Evolutionary conservation across 2,888 invertebrate genomes (phyloP).

Genomic region (Sylvicola cinctus): DNA sequence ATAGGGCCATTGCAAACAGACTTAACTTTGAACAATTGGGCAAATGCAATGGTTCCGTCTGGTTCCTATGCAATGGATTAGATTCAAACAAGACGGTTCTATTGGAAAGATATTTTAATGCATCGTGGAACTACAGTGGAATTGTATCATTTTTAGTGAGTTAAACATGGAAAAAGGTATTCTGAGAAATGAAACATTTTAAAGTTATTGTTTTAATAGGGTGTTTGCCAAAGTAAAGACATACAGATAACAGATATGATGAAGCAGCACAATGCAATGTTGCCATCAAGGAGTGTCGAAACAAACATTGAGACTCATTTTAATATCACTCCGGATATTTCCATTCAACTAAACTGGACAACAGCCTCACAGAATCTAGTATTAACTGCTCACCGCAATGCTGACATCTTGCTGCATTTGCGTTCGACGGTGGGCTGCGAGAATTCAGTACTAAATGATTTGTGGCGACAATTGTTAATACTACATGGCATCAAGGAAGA

Average conservation of each 20-base stretch:
- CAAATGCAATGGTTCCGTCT: conserved; percentile 21
- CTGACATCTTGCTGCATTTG: conserved; percentile 18
- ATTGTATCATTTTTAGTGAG: conserved; percentile 15
- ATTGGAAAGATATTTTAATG: conserved; percentile 15
- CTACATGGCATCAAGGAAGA: conserved; percentile 19
- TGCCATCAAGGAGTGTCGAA: no score
- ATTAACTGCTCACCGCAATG: conserved; percentile 15
- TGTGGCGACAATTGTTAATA: conserved; percentile 19
- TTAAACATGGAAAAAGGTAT: no score
- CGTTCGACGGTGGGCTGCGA: conserved; percentile 15
- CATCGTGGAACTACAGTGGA: conserved; percentile 15
- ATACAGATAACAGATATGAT: no score
- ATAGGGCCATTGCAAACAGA: no score
- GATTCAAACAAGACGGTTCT: conserved; percentile 27
- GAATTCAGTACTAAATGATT: conserved; percentile 14
- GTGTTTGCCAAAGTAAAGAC: no score
- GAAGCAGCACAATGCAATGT: no score
- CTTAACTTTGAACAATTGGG: no score
- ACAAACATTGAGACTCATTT: conserved; percentile 16
- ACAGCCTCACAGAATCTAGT: conserved; percentile 11
- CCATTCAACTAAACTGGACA: conserved; percentile 16
- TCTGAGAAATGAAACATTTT: no score
- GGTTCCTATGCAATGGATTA: conserved; percentile 40
- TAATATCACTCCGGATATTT: conserved; percentile 15
- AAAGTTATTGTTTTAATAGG: no score